Conservation (phyloP, 2,113 vertebrate genomes). For the Dromaius novaehollandiae region DNA sequence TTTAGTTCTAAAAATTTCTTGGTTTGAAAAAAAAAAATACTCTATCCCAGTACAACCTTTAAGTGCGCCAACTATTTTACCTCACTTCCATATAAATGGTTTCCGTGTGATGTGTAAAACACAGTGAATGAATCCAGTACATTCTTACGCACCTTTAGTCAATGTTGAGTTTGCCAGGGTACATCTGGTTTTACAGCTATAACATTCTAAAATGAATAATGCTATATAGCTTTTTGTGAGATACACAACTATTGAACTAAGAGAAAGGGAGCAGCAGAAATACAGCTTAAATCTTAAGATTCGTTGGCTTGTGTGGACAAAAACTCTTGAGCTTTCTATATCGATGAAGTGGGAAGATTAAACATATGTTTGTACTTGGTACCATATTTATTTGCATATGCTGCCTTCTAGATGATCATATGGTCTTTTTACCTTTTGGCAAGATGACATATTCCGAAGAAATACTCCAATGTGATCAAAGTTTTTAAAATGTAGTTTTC, state of each 20-base stretch:
- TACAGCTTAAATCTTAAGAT: background rate
- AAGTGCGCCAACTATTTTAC: background rate
- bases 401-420: constrained; percentile 58
- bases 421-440: constrained; percentile 69
- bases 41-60: background rate
- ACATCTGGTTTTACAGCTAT: background rate
- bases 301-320: background rate
- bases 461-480: constrained; percentile 31
- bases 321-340: constrained; percentile 52
- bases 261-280: background rate
- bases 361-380: constrained; percentile 64
- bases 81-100: background rate
- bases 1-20: background rate
- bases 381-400: constrained; percentile 69
- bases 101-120: background rate
- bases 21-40: background rate
- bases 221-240: background rate
- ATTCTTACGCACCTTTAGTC: background rate
- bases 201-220: background rate
- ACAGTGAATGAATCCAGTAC: background rate
- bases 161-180: background rate
- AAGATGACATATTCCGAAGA: constrained; percentile 46
- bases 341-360: constrained; percentile 58
- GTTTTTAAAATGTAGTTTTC: constrained; percentile 6
- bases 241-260: background rate